Conservation (phyloP, 2,113 vertebrate species). For the Hippocampus abdominalis region DNA sequence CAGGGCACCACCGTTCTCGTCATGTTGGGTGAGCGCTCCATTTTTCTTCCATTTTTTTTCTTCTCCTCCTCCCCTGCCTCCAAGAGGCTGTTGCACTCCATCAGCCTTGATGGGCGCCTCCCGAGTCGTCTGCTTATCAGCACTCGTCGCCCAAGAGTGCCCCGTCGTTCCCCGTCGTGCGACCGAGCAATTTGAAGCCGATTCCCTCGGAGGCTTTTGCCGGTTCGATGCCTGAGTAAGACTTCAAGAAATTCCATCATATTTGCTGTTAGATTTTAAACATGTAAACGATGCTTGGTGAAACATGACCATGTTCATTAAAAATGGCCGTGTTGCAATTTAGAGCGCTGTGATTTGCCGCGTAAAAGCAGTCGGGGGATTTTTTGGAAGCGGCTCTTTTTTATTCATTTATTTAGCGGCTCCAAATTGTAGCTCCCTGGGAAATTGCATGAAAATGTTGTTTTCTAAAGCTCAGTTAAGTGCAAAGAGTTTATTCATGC, state of each 20-base stretch:
- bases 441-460: background rate
- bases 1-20: slow-evolving; percentile 72
- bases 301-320: background rate
- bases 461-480: background rate
- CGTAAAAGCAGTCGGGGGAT: background rate
- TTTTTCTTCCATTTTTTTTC: too few relatives aligned
- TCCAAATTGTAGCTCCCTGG: background rate
- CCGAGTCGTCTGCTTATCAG: slow-evolving; percentile 43
- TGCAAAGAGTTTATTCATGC: background rate
- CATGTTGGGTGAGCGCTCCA: slow-evolving; percentile 68
- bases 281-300: background rate
- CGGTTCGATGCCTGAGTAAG: slow-evolving; percentile 14
- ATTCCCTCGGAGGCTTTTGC: slow-evolving; percentile 14
- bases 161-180: slow-evolving; percentile 11
- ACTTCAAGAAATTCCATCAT: background rate
- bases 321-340: background rate
- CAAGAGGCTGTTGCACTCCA: slow-evolving; percentile 11
- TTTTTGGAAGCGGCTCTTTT: background rate
- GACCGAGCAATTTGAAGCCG: slow-evolving; percentile 37
- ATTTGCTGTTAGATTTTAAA: background rate
- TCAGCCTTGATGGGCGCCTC: slow-evolving; percentile 21
- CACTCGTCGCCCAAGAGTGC: slow-evolving; percentile 11
- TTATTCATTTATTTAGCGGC: slow-evolving; percentile 2
- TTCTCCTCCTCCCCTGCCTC: too few relatives aligned
- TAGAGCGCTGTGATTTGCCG: background rate